Base-by-base conservation (phyloP, 2,797 vertebrate genomes). In the Acridotheres tristis region DNA sequence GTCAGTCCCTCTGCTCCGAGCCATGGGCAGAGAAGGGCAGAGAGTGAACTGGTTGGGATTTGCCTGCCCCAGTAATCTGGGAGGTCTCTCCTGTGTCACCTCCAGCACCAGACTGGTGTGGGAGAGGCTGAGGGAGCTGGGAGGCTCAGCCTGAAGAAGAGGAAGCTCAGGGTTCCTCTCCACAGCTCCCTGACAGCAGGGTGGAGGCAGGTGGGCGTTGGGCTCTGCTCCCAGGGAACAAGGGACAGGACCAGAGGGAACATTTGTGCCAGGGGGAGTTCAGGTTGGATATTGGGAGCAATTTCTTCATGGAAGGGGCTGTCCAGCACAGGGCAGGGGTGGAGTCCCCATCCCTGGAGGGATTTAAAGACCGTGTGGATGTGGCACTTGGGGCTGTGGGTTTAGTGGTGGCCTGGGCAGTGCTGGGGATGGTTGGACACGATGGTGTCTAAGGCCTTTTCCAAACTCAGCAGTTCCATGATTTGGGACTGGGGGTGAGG, bases 11-110 rank as follows among this genome's bases (percentile, higher is more conserved):
- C 43, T 13, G 77, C 73, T 16, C 59, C 0, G 0, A 26, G 57
- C 7, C 20, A 0, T 7, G 2, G 1, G 62, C 36, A 50, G 32
- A 36, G 53, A 32, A 34, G 2, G 1, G 62, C 36, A 50, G 32
- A 36, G 53, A 29, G 38, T 11, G 57, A 63, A n/a, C 18, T 47
- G 30, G 12, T 50, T 12, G 71, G 88, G 48, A n/a, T 89, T 80
- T 36, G 10, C 15, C 43, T 40, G 63, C 42, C 71, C 53, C 18
- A 3, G n/a, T 15, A 27, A 21, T 20, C 36, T 27, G 53, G 36
- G 83, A 29, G 10, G 36, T 38, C 8, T 32, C 22, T 53, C 11
- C 69, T 57, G 71, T 12, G 1, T 40, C 57, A 4, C 10, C 12
- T 47, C 26, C 12, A 4, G 51, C 14, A 2, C 40, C 7, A 15